Evolutionary conservation across 2,113 vertebrate genomes (phyloP).

Genomic region (Petrocephalus microphthalmus): DNA sequence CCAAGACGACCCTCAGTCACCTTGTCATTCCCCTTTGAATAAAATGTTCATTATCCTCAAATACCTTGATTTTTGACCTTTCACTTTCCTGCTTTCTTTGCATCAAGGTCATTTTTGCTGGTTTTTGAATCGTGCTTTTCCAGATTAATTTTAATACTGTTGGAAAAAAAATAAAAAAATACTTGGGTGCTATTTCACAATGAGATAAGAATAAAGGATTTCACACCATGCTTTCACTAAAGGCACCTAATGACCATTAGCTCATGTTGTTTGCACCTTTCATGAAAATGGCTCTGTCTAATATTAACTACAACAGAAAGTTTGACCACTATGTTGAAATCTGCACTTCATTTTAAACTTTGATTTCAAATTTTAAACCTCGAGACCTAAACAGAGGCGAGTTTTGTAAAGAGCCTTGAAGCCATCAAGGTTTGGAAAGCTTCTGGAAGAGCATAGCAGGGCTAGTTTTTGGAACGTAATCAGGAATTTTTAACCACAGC

Average conservation of each 20-base stretch:
- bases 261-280: neutral
- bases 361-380: neutral
- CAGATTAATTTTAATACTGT: neutral
- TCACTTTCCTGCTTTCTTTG: neutral
- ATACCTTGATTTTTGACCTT: neutral
- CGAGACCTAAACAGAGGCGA: neutral
- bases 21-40: conserved; percentile 5
- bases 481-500: neutral
- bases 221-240: neutral
- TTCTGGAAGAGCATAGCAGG: neutral
- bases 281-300: neutral
- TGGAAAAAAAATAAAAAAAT: neutral
- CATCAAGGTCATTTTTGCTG: neutral
- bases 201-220: neutral
- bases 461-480: neutral
- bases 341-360: neutral
- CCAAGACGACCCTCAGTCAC: neutral
- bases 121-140: neutral
- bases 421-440: neutral
- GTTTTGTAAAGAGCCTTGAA: neutral
- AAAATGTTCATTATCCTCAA: neutral
- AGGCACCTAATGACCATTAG: neutral
- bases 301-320: neutral
- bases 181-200: neutral
- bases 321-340: neutral